These are phyloP conservation scores for Turritopsis rubra DNA, from an alignment of 30 jellyfish, hydroid and myxozoan genomes.

Conservation along the genomic window DNA sequence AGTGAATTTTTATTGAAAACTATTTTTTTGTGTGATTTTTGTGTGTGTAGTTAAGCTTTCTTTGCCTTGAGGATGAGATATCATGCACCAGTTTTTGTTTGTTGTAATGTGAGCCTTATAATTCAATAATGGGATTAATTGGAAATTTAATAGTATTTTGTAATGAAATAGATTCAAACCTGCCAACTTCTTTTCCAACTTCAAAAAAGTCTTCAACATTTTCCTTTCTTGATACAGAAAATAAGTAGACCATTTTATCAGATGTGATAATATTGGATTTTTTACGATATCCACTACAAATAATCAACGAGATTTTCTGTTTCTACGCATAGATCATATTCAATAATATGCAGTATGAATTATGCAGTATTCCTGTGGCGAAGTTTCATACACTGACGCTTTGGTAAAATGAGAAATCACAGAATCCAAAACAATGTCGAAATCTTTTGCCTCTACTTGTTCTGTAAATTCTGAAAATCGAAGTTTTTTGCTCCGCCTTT, in stretches of 20 bases:
- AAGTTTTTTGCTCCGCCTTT: neutral
- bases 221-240: slow-evolving; percentile 16
- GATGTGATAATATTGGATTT: neutral
- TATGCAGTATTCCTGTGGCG: neutral
- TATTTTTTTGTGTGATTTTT: too few relatives aligned
- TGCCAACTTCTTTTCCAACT: slow-evolving; percentile 6
- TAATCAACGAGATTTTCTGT: neutral
- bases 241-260: slow-evolving; percentile 2
- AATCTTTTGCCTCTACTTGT: neutral
- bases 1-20: too few relatives aligned
- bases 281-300: neutral
- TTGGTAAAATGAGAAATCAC: neutral
- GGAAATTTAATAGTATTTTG: neutral
- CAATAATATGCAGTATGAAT: neutral
- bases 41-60: too few relatives aligned
- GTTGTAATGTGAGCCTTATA: neutral
- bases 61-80: too few relatives aligned
- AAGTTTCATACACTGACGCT: neutral
- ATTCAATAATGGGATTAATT: neutral
- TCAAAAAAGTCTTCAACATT: slow-evolving; percentile 6
- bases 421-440: neutral
- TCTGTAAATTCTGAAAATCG: neutral
- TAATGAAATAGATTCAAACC: neutral
- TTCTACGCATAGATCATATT: neutral
- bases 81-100: too few relatives aligned